These are phyloP conservation scores for Bubalus kerabau DNA, from an alignment of 2,113 vertebrate species.

Conservation along the genomic window DNA sequence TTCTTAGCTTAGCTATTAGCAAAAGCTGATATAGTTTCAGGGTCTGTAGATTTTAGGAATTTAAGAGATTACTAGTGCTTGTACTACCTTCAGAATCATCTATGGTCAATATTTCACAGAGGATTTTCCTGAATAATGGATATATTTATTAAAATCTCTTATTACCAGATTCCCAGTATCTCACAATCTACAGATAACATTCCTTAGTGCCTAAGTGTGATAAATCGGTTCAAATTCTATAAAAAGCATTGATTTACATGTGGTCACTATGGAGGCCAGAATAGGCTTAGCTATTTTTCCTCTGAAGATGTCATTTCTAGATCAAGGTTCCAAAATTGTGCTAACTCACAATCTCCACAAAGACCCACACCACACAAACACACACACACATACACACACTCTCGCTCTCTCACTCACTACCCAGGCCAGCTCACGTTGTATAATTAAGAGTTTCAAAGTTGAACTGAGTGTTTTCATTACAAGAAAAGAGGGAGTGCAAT, in stretches of 20 bases:
- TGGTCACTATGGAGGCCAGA: not conserved
- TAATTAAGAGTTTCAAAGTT: not conserved
- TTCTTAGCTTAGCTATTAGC: constrained; percentile 2
- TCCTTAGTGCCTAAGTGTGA: not conserved
- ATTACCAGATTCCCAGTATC: not conserved
- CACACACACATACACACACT: not conserved
- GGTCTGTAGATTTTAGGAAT: constrained; percentile 32
- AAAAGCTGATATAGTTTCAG: constrained; percentile 33
- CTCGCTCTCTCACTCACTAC: too few species aligned
- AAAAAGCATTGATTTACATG: not conserved
- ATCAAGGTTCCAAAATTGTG: constrained; percentile 22
- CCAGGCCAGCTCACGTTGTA: not conserved
- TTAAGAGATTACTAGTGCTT: not conserved
- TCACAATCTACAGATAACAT: not conserved
- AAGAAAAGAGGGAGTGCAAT: not conserved
- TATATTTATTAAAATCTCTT: not conserved
- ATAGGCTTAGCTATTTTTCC: not conserved
- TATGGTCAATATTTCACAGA: not conserved
- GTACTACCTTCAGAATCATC: not conserved
- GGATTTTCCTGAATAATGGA: not conserved
- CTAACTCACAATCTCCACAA: not conserved
- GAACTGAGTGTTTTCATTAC: not conserved
- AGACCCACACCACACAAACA: too few species aligned
- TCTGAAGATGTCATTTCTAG: not conserved
- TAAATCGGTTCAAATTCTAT: not conserved